phyloP scores from a whole-genome alignment of 2,888 invertebrate genomes.

The Catocala nupta region DNA sequence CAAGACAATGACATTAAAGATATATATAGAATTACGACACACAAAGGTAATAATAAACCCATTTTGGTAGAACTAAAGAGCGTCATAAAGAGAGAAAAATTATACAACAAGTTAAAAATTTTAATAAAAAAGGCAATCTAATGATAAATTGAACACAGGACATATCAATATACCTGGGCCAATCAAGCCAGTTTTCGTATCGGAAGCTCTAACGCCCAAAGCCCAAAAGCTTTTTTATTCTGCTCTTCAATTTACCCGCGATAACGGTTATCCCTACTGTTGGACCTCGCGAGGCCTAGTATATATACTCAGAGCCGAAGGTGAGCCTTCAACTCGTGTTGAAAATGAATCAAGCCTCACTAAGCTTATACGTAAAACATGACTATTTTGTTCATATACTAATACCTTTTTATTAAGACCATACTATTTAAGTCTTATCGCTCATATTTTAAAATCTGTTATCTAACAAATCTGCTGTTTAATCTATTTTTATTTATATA shows the following conservation, averaged over 20 bases:
- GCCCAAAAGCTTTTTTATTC: conserved; percentile 1
- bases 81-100: conserved; percentile 13
- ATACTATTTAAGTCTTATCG: no score
- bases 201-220: conserved; percentile 1
- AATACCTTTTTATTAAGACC: no score
- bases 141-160: not conserved
- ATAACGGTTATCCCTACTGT: not conserved
- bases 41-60: conserved; percentile 12
- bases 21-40: not conserved
- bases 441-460: no score
- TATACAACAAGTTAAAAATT: conserved; percentile 7
- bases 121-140: conserved; percentile 2
- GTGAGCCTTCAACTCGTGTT: not conserved
- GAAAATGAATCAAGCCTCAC: not conserved
- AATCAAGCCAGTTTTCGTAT: conserved; percentile 1
- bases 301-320: no score
- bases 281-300: no score
- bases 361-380: not conserved
- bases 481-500: no score
- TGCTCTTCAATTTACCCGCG: not conserved
- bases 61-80: conserved; percentile 17
- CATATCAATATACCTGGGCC: conserved; percentile 10
- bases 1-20: conserved; percentile 4
- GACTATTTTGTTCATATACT: not conserved
- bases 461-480: no score